phyloP scores from a whole-genome alignment of 1,140 invertebrate species.

The Drosophila neocordata region DNA sequence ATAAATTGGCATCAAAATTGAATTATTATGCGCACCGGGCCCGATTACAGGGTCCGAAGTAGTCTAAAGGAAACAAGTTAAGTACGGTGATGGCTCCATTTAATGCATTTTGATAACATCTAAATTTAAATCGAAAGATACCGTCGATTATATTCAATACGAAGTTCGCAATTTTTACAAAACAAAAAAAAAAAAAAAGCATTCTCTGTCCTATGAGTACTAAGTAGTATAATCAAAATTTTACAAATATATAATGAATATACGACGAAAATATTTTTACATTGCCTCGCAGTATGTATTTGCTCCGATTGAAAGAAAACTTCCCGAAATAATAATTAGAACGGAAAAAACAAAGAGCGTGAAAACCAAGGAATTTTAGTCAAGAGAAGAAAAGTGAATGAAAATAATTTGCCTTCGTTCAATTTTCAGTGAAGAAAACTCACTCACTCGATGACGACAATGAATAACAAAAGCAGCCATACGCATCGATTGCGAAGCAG shows the following conservation, averaged over 20 bases:
- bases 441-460: background rate
- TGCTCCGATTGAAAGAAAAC: background rate
- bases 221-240: background rate
- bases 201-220: too few species aligned
- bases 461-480: slow-evolving; percentile 22
- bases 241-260: background rate
- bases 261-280: background rate
- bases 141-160: background rate
- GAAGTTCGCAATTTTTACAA: too few species aligned
- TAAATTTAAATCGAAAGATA: background rate
- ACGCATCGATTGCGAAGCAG: slow-evolving; percentile 26
- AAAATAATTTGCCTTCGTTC: slow-evolving; percentile 17
- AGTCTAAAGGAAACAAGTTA: background rate
- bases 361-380: background rate
- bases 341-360: slow-evolving; percentile 3
- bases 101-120: background rate
- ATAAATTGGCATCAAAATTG: background rate
- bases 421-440: slow-evolving; percentile 2
- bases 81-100: background rate
- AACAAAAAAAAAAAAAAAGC: too few species aligned
- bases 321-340: slow-evolving; percentile 5
- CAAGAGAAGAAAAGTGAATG: background rate
- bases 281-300: background rate
- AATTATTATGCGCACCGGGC: slow-evolving; percentile 6
- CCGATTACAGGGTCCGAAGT: background rate